Base-by-base conservation (phyloP, 2,888 invertebrate species). In the Formica aserva region DNA sequence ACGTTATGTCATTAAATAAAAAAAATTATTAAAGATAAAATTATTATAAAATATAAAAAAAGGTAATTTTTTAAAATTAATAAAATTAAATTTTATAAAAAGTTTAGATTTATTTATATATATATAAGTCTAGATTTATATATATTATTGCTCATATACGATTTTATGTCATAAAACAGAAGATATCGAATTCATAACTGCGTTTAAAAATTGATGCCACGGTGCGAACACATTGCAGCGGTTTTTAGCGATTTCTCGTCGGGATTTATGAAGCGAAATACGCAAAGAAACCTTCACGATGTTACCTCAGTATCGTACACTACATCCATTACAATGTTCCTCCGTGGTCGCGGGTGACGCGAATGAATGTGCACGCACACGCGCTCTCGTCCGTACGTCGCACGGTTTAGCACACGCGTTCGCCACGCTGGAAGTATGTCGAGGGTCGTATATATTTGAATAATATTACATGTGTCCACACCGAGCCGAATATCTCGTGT, bases 211-310 rank as follows among this genome's bases (percentile, higher is more conserved):
- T 48, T 60, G 67, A 13, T 35, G 45, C 29, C 65, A 48, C 62
- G 15, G 22, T 52, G 29, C 82, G 48, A 81, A 66, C 69, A 78
- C 32, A 41, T 52, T 13, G 35, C 60, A 41, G 78, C 87, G 78
- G 90, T 90, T 90, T 87, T 85, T 84, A 84, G 85, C 85, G 88
- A 90, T 90, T 89, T 85, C 88, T 88, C 85, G 85, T 62, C 85
- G 87, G 85, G 89, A 92, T 92, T 92, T 92, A 92, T 87, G 89
- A 90, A 88, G 84, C 86, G 75, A 83, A 86, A 78, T 85, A 83
- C 83, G 83, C 86, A 87, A 91, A 88, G 89, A 90, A 52, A 88
- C 88, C 87, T 81, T 84, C 85, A 80, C 88, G 89, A 90, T 85
- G 88, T 78, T 88, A 81, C 78, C 85, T 82, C 83, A 66, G 87